Percentiles rank a stretch among this genome's conserved stretches.
Conservation (phyloP, 2,797 vertebrate genomes). For the Nannoperca australis region DNA sequence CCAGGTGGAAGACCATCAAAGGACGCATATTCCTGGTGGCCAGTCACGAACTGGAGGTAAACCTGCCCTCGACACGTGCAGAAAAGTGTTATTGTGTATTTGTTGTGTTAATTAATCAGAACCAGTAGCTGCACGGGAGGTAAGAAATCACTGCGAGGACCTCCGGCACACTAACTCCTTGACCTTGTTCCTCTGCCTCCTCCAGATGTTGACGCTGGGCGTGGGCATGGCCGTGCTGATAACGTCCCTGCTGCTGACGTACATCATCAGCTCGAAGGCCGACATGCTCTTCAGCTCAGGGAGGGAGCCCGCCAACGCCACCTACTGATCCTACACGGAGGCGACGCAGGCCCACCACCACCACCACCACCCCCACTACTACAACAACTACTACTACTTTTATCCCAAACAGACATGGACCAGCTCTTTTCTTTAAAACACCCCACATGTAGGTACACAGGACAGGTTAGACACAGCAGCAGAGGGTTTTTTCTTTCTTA, state of each 20-base stretch:
- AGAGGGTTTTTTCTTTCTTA: conserved; percentile 19
- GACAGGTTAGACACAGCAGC: conserved; percentile 43
- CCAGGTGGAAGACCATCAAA: conserved; percentile 92
- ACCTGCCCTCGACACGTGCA: background rate
- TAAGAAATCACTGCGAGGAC: too few relatives aligned
- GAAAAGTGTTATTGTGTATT: background rate
- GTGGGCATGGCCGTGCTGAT: conserved; percentile 88
- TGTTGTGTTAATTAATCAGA: too few relatives aligned
- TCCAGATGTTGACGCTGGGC: conserved; percentile 90
- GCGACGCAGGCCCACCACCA: conserved; percentile 55
- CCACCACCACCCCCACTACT: conserved; percentile 37
- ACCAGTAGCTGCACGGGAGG: too few relatives aligned
- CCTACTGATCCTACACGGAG: conserved; percentile 86
- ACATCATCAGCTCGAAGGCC: conserved; percentile 92
- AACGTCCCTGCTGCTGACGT: conserved; percentile 89
- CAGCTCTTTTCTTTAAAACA: conserved; percentile 49
- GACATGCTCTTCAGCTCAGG: conserved; percentile 90
- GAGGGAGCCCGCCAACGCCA: conserved; percentile 85
- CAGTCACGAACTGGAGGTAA: conserved; percentile 93
- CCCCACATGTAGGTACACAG: conserved; percentile 61
- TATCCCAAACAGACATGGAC: conserved; percentile 59
- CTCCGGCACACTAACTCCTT: too few relatives aligned
- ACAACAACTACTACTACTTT: conserved; percentile 47
- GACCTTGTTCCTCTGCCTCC: background rate
- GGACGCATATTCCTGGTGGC: conserved; percentile 94